A percentile compares a stretch with the other conserved stretches of the same genome.
These are phyloP conservation scores for Sepioteuthis lessoniana DNA, from an alignment of 2,888 invertebrate species.

Conservation along the genomic window DNA sequence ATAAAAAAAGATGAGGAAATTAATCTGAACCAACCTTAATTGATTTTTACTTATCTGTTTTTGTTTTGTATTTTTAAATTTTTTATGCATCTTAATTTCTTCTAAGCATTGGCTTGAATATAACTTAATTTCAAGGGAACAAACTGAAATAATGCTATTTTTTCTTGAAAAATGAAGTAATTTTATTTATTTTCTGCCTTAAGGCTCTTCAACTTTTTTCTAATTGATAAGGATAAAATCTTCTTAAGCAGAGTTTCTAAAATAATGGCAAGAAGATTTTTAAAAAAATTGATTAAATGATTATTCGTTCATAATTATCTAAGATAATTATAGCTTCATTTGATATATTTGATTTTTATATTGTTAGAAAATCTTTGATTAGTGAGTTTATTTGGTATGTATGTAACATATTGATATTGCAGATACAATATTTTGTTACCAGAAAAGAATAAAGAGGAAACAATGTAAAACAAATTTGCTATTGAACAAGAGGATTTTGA, in stretches of 20 bases:
- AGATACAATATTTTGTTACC: neutral
- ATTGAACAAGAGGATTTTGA: neutral
- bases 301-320: conserved; percentile 10
- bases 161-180: too few species aligned
- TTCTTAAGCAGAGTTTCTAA: neutral
- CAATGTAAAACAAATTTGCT: neutral
- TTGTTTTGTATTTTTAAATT: too few species aligned
- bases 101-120: too few species aligned
- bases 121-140: too few species aligned
- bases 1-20: too few species aligned
- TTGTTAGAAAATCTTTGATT: neutral
- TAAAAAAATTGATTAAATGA: neutral
- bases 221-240: neutral
- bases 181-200: too few species aligned
- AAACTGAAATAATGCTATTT: too few species aligned
- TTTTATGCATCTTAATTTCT: too few species aligned
- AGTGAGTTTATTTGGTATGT: neutral
- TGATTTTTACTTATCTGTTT: too few species aligned
- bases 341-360: neutral
- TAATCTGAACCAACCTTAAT: too few species aligned
- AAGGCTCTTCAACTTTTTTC: too few species aligned
- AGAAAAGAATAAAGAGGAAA: neutral
- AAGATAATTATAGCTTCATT: neutral
- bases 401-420: neutral
- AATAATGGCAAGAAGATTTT: neutral